Base-by-base conservation (phyloP, 2,888 invertebrate genomes). In the Drosophila maculinotata region DNA sequence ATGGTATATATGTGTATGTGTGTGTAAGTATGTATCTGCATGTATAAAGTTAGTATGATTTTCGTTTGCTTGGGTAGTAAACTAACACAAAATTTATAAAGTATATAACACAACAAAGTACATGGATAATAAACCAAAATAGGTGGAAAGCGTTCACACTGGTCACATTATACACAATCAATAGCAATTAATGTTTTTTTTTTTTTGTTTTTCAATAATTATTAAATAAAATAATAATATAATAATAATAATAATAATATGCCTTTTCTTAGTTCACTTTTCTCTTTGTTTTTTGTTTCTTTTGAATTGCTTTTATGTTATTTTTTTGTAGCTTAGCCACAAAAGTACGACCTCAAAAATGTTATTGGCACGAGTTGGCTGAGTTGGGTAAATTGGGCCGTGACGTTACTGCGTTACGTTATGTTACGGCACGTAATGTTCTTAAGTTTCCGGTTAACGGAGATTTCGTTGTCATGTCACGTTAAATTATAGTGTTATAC, bases 141-240 rank as follows among this genome's bases (percentile, higher is more conserved):
- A 79, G 88, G 79, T 79, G 69, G 76, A 79, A 76, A 85, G 79
- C 75, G 65, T 85, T 79, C 48, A 69, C 45, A 73, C 57, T 69
- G 69, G 57, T 84, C 78, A 78, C 85, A 77, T 52, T 79, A 45
- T 76, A 54, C 53, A 66, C 41, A 53, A 39, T 45, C 41, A 53
- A 49, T 49, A 53, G 56, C 35, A 48, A 36, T 44, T 71, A 35
- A 48, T 35, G 15, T 63, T 23, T 53, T 42, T 30, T 42, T 23
- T 14, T 20, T 39, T 33, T 4, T 12, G 12, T 42, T 52, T 17
- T 25, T 17, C 12, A 7, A 20, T 14, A 23, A 49, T 63, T 53
- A 42, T 57, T 42, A 69, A 67, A 73, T 73, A 59, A 69, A 57
- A 42, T 57, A n/a, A 47, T 68, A 33, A 62, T 68, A 42, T n/a